These are phyloP conservation scores for Taphrorychus bicolor DNA, from an alignment of 2,888 invertebrate species.

Conservation along the genomic window DNA sequence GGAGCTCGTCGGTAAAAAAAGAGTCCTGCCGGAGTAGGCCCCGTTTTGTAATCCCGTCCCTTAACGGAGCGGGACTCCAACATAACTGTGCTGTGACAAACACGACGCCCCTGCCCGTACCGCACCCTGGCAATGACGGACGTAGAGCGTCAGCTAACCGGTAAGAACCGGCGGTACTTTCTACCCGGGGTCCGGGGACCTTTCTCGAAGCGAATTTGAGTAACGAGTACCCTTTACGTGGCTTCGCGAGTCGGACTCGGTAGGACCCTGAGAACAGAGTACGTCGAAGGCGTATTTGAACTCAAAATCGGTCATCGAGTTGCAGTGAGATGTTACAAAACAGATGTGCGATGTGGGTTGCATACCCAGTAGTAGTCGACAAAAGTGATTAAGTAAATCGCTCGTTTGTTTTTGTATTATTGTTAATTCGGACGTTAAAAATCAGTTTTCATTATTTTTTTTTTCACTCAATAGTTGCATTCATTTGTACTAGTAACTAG, in stretches of 20 bases:
- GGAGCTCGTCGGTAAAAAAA: constrained; percentile 43
- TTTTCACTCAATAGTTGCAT: too few species aligned
- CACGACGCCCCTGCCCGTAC: constrained; percentile 52
- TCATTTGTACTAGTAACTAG: too few species aligned
- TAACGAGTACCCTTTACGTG: constrained; percentile 58
- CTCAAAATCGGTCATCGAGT: constrained; percentile 13
- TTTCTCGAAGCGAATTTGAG: constrained; percentile 58
- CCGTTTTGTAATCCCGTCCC: constrained; percentile 53
- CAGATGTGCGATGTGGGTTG: neutral
- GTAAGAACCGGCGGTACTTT: constrained; percentile 60
- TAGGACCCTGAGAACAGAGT: constrained; percentile 48
- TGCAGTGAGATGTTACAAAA: constrained; percentile 39
- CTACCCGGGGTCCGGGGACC: constrained; percentile 64
- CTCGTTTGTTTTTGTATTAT: too few species aligned
- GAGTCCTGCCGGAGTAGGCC: constrained; percentile 55
- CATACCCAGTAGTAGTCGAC: too few species aligned
- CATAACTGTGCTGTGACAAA: constrained; percentile 57
- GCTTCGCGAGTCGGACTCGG: constrained; percentile 59
- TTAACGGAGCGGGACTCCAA: constrained; percentile 44
- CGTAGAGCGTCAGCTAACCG: constrained; percentile 56
- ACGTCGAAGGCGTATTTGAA: constrained; percentile 34
- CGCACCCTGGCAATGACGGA: constrained; percentile 49
- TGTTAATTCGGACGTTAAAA: neutral
- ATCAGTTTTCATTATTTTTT: too few species aligned
- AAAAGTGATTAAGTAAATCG: neutral